Base-by-base conservation (phyloP, 2,888 invertebrate genomes). In the Hetaerina titia region DNA sequence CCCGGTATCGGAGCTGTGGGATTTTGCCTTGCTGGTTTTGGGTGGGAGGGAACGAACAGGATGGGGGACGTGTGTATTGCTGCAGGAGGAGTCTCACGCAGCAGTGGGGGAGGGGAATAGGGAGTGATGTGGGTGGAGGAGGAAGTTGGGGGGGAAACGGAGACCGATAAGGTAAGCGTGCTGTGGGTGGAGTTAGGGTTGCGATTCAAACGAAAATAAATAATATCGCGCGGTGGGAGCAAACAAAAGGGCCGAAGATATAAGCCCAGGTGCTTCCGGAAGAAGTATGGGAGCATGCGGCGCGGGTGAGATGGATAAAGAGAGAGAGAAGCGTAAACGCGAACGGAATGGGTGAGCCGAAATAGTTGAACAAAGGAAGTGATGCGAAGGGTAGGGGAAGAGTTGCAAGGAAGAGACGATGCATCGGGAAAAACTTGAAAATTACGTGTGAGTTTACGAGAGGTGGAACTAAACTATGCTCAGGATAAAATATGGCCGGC, bases 391-490 rank as follows among this genome's bases (percentile, higher is more conserved):
- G 4, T 13, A n/a, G 2, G n/a, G 13, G 8, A 81, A 25, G 31
- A 11, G 81, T 7, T 81, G 81, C n/a, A 81, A 15, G 15, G 81
- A 31, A 81, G 31, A 25, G 25, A 81, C 9, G 22, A 81, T 81
- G 81, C 81, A 81, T 81, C 81, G 13, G 13, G 81, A 81, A 9
- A n/a, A 31, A 69, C 92, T 56, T 92, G 92, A 74, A 74, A 81
- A 92, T 92, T 92, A 69, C 69, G 69, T 15, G 69, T 19, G 69
- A 92, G 74, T 92, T 92, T 92, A 92, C 69, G 92, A 69, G n/a
- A 69, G 74, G n/a, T 64, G 92, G 45, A 69, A 57, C 56, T 11
- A 56, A 92, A 74, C 92, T 92, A 69, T n/a, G 31, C 57, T 9
- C 31, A 89, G n/a, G 89, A 56, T 56, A 64, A 92, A 92, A 92